Conservation (phyloP, 2,888 invertebrate genomes). For the Pandemis heparana region DNA sequence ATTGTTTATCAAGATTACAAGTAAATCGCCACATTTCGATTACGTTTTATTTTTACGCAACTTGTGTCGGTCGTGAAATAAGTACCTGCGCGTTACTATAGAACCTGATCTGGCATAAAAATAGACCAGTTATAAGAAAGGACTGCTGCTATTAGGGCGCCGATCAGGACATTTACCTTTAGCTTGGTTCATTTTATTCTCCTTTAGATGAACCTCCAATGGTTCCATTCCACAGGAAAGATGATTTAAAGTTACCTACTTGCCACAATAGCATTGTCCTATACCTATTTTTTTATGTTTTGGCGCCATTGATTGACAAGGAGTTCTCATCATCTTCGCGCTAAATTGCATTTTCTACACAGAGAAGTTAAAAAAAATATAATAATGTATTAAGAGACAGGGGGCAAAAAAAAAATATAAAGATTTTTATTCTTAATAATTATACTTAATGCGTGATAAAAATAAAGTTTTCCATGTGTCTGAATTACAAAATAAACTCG, state of each 20-base stretch:
- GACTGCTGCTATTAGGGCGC: constrained; percentile 41
- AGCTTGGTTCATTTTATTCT: constrained; percentile 12
- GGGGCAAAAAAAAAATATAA: no score
- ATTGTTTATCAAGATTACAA: constrained; percentile 12
- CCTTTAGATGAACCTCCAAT: not conserved
- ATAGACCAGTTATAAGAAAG: constrained; percentile 37
- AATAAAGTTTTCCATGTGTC: no score
- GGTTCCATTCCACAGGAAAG: not conserved
- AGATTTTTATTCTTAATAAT: no score
- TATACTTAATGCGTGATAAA: no score
- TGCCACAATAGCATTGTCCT: no score
- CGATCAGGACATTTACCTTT: constrained; percentile 29
- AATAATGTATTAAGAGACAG: no score
- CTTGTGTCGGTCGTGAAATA: constrained; percentile 35
- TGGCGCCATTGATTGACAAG: not conserved
- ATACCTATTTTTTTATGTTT: not conserved
- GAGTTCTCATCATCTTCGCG: not conserved
- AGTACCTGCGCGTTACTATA: constrained; percentile 31
- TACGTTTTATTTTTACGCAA: constrained; percentile 44
- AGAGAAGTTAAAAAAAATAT: not conserved
- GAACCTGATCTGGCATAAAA: constrained; percentile 42
- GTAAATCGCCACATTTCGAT: constrained; percentile 31
- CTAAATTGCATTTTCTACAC: not conserved
- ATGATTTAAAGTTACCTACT: no score
- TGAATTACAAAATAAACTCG: no score